Percentiles rank a stretch among this genome's conserved stretches.
Conservation (phyloP, 2,797 vertebrate species). For the Thripadectes ignobilis region DNA sequence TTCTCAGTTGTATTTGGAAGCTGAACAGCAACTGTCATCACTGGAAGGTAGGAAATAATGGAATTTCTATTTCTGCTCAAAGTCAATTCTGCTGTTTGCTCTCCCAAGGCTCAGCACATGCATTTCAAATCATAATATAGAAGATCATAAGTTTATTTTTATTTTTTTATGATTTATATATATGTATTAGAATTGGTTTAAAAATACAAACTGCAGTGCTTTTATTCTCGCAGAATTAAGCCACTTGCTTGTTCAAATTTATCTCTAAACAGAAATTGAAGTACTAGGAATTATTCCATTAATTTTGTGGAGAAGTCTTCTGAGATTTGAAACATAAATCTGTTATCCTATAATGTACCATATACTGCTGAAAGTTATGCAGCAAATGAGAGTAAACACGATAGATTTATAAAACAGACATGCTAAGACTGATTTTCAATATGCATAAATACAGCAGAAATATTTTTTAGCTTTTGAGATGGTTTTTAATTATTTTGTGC, state of each 20-base stretch:
- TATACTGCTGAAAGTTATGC: not conserved
- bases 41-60: conserved; percentile 79
- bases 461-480: not conserved
- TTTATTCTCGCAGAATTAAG: not conserved
- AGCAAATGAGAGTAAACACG: not conserved
- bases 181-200: not conserved
- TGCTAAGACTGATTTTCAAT: not conserved
- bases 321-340: not conserved
- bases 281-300: not conserved
- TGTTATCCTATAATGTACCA: not conserved
- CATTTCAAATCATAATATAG: not conserved
- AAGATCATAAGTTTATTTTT: not conserved
- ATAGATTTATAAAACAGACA: not conserved
- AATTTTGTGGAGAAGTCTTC: not conserved
- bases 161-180: not conserved
- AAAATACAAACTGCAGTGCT: not conserved
- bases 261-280: not conserved
- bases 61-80: conserved; percentile 10
- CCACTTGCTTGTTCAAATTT: not conserved
- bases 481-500: not conserved
- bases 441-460: not conserved
- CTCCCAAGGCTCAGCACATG: not conserved
- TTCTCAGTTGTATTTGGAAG: conserved; percentile 94
- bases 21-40: conserved; percentile 81
- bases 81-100: not conserved